A percentile compares a stretch with the other conserved stretches of the same genome.
These are phyloP conservation scores for Telmatochromis bifrenatus DNA, from an alignment of 2,113 vertebrate species.

Conservation along the genomic window DNA sequence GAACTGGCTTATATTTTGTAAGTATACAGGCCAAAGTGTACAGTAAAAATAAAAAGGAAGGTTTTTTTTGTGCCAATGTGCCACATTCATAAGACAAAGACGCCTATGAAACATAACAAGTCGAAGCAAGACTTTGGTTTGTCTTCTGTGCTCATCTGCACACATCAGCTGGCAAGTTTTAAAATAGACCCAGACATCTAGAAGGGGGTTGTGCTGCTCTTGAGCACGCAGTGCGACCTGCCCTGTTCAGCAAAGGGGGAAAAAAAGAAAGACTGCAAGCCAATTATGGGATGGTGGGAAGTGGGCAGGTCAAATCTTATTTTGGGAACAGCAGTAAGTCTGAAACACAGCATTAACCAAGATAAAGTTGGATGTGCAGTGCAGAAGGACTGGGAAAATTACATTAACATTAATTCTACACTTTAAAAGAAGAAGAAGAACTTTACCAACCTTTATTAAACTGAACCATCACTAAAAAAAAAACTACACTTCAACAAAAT, in stretches of 20 bases:
- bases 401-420: background rate
- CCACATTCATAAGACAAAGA: background rate
- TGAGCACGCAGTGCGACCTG: background rate
- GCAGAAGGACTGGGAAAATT: background rate
- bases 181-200: constrained; percentile 29
- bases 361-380: background rate
- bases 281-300: constrained; percentile 36
- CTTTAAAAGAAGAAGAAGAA: background rate
- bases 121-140: background rate
- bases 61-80: background rate
- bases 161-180: constrained; percentile 10
- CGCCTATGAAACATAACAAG: background rate
- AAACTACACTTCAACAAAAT: background rate
- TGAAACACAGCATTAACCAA: background rate
- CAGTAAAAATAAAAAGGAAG: background rate
- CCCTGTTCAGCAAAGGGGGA: background rate
- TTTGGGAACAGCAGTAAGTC: constrained; percentile 26
- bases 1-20: background rate
- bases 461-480: background rate
- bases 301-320: constrained; percentile 47
- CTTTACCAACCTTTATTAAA: background rate
- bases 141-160: background rate
- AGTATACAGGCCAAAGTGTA: background rate
- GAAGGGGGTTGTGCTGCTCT: background rate
- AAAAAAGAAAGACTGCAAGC: constrained; percentile 17